Percentiles rank a stretch among this genome's conserved stretches.
Conservation (phyloP, 92 coral and sea anemone genomes). For the Palythoa heliodiscus region DNA sequence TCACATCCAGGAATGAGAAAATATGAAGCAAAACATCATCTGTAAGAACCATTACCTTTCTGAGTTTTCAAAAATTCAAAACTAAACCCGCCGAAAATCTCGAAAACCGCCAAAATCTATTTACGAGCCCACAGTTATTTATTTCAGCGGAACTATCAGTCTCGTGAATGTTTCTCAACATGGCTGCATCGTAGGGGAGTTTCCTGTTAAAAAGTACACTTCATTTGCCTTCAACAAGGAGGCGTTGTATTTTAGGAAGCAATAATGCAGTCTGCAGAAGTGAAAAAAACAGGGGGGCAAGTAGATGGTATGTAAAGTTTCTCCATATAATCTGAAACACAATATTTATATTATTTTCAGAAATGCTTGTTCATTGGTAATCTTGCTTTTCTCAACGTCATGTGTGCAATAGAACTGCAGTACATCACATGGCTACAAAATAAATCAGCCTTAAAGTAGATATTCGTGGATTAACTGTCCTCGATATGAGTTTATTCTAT, state of each 20-base stretch:
- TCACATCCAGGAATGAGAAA: constrained; percentile 65
- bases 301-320: constrained; percentile 68
- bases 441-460: not conserved
- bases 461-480: not conserved
- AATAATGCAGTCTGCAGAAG: constrained; percentile 69
- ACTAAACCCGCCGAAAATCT: constrained; percentile 10
- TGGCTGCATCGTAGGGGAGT: constrained; percentile 43
- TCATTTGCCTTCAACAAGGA: not conserved
- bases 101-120: constrained; percentile 9
- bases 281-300: constrained; percentile 85
- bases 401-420: no score
- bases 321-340: not conserved
- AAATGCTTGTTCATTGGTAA: not conserved
- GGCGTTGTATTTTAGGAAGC: not conserved
- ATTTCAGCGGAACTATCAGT: constrained; percentile 50
- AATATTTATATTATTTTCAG: not conserved
- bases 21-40: constrained; percentile 49
- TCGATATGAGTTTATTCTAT: not conserved
- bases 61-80: not conserved
- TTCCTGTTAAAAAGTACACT: constrained; percentile 19
- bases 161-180: constrained; percentile 20
- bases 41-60: constrained; percentile 44
- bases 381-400: not conserved
- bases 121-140: constrained; percentile 49
- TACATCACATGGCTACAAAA: not conserved